phyloP scores from a whole-genome alignment of 1,140 invertebrate genomes.

The Halyomorpha halys region DNA sequence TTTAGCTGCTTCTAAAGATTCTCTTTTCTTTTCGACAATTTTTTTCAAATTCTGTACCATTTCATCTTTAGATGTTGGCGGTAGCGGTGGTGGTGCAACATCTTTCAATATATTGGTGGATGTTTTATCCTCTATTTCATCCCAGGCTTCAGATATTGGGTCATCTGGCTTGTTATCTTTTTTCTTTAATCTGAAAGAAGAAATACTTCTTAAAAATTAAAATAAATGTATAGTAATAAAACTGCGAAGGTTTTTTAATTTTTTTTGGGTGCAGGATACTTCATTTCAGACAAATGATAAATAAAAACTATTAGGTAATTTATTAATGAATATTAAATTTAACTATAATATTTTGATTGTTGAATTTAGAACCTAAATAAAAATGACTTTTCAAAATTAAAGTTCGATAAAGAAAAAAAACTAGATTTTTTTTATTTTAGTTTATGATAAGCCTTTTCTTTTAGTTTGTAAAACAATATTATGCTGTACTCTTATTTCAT shows the following conservation, averaged over 20 bases:
- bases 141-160: conserved; percentile 29
- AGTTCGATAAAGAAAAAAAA: too few relatives aligned
- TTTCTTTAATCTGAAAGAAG: conserved; percentile 39
- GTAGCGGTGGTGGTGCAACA: conserved; percentile 21
- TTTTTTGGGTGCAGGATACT: too few relatives aligned
- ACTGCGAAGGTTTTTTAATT: neutral
- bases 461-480: too few relatives aligned
- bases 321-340: too few relatives aligned
- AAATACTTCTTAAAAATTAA: neutral
- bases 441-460: too few relatives aligned
- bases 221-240: neutral
- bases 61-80: conserved; percentile 29
- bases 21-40: conserved; percentile 36
- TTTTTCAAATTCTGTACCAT: conserved; percentile 33
- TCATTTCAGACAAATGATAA: too few relatives aligned
- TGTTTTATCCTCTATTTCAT: conserved; percentile 31
- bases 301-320: too few relatives aligned
- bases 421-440: too few relatives aligned
- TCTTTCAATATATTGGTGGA: conserved; percentile 30
- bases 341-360: too few relatives aligned
- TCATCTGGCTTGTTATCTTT: conserved; percentile 35
- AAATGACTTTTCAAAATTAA: too few relatives aligned
- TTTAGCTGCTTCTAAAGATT: conserved; percentile 37
- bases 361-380: too few relatives aligned
- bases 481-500: too few relatives aligned